A percentile compares a stretch with the other conserved stretches of the same genome.
phyloP scores from a whole-genome alignment of 2,888 invertebrate species.

The Callosobruchus maculatus region DNA sequence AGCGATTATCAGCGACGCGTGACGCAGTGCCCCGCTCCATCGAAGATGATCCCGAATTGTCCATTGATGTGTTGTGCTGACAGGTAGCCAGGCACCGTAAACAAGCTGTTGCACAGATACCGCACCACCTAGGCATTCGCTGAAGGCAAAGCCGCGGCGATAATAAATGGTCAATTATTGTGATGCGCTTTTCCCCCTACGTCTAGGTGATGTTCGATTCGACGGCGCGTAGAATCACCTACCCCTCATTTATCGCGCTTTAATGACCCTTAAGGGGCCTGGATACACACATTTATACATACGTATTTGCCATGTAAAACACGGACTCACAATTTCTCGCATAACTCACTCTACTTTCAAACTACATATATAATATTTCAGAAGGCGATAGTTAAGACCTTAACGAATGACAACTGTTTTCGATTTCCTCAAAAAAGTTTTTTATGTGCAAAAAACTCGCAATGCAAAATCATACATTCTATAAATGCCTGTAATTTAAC shows the following conservation, averaged over 20 bases:
- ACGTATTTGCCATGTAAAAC: too few species aligned
- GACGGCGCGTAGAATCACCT: neutral
- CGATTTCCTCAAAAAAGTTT: too few species aligned
- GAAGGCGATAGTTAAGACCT: too few species aligned
- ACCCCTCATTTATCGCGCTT: neutral
- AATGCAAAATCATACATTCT: too few species aligned
- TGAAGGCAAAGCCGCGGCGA: neutral
- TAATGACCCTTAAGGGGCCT: neutral
- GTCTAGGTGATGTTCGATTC: neutral
- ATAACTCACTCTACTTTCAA: too few species aligned
- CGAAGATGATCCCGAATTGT: conserved; percentile 37
- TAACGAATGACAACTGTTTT: too few species aligned
- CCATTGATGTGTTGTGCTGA: conserved; percentile 32
- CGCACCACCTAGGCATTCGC: neutral
- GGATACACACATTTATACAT: neutral
- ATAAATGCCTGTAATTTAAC: too few species aligned
- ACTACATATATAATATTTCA: too few species aligned
- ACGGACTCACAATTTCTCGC: too few species aligned
- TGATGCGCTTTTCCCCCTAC: neutral
- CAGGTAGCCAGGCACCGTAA: conserved; percentile 32
- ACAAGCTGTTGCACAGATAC: conserved; percentile 46
- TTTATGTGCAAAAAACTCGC: too few species aligned
- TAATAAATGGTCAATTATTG: neutral
- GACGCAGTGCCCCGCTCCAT: conserved; percentile 30
- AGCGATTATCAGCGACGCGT: conserved; percentile 33